Percentiles rank a stretch among this genome's conserved stretches.
Evolutionary conservation across 2,888 invertebrate species (phyloP).

Genomic region (Philopedon plagiatum): DNA sequence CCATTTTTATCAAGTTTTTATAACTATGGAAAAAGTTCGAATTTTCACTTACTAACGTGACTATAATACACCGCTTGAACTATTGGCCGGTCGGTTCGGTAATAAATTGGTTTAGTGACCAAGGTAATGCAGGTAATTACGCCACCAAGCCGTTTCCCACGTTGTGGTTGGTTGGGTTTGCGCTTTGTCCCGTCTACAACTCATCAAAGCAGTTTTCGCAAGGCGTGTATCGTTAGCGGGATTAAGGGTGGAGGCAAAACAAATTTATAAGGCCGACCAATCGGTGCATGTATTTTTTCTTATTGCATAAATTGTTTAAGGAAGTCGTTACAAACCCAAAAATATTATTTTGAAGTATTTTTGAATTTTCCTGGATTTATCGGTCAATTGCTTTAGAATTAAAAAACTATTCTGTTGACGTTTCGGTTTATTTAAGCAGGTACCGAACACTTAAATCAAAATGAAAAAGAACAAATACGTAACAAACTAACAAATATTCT

Average conservation of each 20-base stretch:
- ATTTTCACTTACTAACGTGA: background rate
- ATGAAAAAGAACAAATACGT: no score
- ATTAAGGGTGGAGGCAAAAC: background rate
- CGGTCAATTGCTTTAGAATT: no score
- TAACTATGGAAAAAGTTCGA: background rate
- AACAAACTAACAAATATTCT: no score
- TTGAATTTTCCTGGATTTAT: no score
- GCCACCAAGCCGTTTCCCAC: slow-evolving; percentile 3
- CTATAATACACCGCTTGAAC: background rate
- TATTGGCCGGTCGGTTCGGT: background rate
- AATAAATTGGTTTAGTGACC: background rate
- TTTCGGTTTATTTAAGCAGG: no score
- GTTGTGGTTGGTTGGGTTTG: slow-evolving; percentile 8
- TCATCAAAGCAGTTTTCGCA: background rate
- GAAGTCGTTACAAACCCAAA: no score
- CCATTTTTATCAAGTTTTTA: background rate
- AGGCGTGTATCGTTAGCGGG: background rate
- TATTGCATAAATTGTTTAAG: no score
- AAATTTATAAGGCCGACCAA: no score
- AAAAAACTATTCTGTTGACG: no score
- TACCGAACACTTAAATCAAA: no score
- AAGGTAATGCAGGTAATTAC: slow-evolving; percentile 17
- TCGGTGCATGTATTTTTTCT: no score
- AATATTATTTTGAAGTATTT: no score
- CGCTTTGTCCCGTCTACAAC: slow-evolving; percentile 7